Evolutionary conservation across 1,140 invertebrate species (phyloP), one percentile per base, ranked within the genome.

Genomic region (Pygmarrhopalites habei): DNA sequence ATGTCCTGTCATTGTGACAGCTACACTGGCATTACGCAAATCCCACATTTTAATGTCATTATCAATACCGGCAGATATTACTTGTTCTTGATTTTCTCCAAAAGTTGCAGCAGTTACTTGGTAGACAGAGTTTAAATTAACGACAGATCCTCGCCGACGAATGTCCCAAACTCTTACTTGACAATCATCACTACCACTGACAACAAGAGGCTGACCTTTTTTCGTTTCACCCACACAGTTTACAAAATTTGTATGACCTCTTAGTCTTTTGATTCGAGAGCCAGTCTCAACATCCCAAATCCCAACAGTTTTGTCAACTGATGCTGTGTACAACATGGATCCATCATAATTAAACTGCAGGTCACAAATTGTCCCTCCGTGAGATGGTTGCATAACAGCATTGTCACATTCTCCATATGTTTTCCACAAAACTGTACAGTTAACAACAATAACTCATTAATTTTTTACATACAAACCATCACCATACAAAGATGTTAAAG

Each of bases 1-100:
- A 73, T 99, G 95, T 80, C 77, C 90, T 71, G 86, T 82, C 73
- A 99, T 80, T 71, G 83, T 85, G 74, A 95, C 94, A 0, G 93
- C 74, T 32, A 95, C 77, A 58, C 87, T 85, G 75, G 92, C 91
- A 74, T 92, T 97, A 52, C 96, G 81, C 23, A 98, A 79, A 77
- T 99, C 97, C 95, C 95, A 99, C 1, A 97, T 78, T 82, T 98
- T 98, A 4, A 99, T 85, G 61, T 95, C 89, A 78, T 99, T 99
- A 75, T 99, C 97, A 52, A 99, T 91, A 3, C 97, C 96, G 41
- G 88, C 93, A 49, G 87, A 87, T 80, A 87, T 77, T 39, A 87
- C 77, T 78, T 95, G 92, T 74, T 99, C 95, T 0, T 92, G 85
- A 10, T 92, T 96, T 72, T 98, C 95, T 75, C 93, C 96, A 75